Percentiles rank a stretch among this genome's conserved stretches.
phyloP scores from a whole-genome alignment of 2,888 invertebrate species.

The Octonoba sinensis region DNA sequence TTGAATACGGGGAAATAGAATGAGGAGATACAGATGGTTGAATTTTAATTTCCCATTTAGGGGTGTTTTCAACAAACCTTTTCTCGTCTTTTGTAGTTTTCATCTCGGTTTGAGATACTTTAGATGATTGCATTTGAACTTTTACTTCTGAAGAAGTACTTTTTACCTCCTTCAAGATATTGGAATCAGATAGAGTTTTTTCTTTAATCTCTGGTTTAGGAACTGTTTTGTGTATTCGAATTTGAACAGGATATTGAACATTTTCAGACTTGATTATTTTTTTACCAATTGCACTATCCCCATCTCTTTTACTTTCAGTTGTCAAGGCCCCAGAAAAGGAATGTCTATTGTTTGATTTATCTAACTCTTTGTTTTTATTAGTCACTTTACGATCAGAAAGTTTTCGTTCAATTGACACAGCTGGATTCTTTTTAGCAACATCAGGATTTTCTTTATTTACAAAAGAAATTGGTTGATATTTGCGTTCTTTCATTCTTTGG shows the following conservation, averaged over 20 bases:
- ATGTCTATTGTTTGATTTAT: conserved; percentile 48
- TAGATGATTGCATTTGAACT: conserved; percentile 23
- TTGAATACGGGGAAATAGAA: background rate
- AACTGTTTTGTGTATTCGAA: conserved; percentile 50
- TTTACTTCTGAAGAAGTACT: conserved; percentile 26
- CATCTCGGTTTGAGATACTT: conserved; percentile 26
- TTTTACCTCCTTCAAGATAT: conserved; percentile 19
- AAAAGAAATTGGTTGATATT: conserved; percentile 54
- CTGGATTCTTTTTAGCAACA: conserved; percentile 36
- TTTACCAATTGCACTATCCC: conserved; percentile 17
- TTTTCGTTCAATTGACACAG: conserved; percentile 39
- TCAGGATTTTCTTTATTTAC: conserved; percentile 23
- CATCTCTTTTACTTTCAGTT: conserved; percentile 29
- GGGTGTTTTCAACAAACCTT: conserved; percentile 14
- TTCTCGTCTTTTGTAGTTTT: conserved; percentile 28
- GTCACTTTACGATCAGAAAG: conserved; percentile 35
- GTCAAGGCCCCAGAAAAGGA: conserved; percentile 34
- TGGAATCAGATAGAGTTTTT: background rate
- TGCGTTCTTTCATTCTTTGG: conserved; percentile 62
- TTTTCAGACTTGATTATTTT: conserved; percentile 36
- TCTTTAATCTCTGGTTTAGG: conserved; percentile 36
- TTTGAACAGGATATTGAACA: conserved; percentile 60
- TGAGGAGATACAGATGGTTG: conserved; percentile 28
- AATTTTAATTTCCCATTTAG: conserved; percentile 61
- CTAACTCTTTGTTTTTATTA: conserved; percentile 39